Evolutionary conservation across 2,797 vertebrate genomes (phyloP), one percentile per base, ranked within the genome.

Genomic region (Selene dorsalis): DNA sequence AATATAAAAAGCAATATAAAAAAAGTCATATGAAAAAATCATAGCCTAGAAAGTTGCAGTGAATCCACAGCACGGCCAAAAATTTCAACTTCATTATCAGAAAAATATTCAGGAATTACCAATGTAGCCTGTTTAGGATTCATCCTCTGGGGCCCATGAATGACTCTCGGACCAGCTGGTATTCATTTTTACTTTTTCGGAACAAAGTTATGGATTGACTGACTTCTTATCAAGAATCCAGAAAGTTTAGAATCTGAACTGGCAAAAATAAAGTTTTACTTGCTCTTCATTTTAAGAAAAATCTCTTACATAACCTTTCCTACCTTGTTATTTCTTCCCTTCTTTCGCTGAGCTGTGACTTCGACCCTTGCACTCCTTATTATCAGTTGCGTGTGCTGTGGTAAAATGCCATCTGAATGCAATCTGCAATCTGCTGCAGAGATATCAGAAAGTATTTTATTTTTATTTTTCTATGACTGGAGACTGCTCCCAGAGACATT

Each of bases 341-440:
- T 38, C 48, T 66, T 47, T 69, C 14, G 39, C 6, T 60, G 26
- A 35, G n/a, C 53, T 26, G 38, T 45, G 28, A 18, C 45, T 69
- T 69, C 45, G 76, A 80, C 53, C 64, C 30, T 26, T 64, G 48
- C 12, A 24, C 39, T 59, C 26, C 38, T 39, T 43, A 24, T 57
- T 38, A 24, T 61, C 47, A 64, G 71, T 35, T 0, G 14, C 43
- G 6, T 10, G 28, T 28, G 2, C 47, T 17, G 58, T 73, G 12
- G 30, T 47, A 66, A 38, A 28, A 68, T 12, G 22, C 35, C 45
- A 14, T 18, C 47, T 38, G 47, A 80, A 57, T 24, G 2, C 16
- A 76, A 73, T 8, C 26, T 13, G 43, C 43, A 43, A 43, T 66
- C 12, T 2, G 39, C 30, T 64, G 30, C 17, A n/a, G 12, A 30